Evolutionary conservation across 1,140 invertebrate species (phyloP).

Genomic region (Drosophila orena): DNA sequence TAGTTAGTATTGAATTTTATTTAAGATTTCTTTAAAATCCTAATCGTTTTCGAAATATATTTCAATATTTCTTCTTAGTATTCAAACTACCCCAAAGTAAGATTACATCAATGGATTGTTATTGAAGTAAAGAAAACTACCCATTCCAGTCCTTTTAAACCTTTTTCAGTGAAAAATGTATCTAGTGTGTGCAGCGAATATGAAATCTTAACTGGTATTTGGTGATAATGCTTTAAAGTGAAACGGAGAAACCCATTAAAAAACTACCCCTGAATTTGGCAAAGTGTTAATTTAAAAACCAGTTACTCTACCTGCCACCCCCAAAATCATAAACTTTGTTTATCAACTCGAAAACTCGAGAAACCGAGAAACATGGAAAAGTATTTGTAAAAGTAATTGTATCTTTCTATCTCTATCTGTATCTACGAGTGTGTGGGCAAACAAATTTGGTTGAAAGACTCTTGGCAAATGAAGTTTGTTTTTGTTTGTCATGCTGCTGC

Average conservation of each 20-base stretch:
- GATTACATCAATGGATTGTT: too few species aligned
- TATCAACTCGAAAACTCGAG: slow-evolving; percentile 4
- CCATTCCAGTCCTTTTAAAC: background rate
- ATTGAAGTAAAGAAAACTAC: too few species aligned
- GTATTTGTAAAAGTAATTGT: slow-evolving; percentile 13
- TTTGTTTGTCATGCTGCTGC: slow-evolving; percentile 47
- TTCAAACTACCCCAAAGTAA: too few species aligned
- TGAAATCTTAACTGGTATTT: background rate
- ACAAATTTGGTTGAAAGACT: slow-evolving; percentile 57
- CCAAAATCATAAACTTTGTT: slow-evolving; percentile 22
- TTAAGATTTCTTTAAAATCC: too few species aligned
- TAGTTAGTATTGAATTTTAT: too few species aligned
- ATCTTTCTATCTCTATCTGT: slow-evolving; percentile 13
- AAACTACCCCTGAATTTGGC: slow-evolving; percentile 19
- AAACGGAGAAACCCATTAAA: slow-evolving; percentile 2
- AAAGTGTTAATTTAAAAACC: slow-evolving; percentile 33
- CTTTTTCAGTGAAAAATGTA: background rate
- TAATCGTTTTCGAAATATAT: too few species aligned
- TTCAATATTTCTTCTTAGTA: too few species aligned
- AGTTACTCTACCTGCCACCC: slow-evolving; percentile 35
- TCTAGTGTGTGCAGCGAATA: background rate
- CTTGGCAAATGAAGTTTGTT: slow-evolving; percentile 63
- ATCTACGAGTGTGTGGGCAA: slow-evolving; percentile 45
- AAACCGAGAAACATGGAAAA: background rate
- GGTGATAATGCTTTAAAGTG: slow-evolving; percentile 14